A percentile compares a stretch with the other conserved stretches of the same genome.
These are phyloP conservation scores for Mus pahari DNA, from an alignment of 2,113 vertebrate genomes.

Conservation along the genomic window DNA sequence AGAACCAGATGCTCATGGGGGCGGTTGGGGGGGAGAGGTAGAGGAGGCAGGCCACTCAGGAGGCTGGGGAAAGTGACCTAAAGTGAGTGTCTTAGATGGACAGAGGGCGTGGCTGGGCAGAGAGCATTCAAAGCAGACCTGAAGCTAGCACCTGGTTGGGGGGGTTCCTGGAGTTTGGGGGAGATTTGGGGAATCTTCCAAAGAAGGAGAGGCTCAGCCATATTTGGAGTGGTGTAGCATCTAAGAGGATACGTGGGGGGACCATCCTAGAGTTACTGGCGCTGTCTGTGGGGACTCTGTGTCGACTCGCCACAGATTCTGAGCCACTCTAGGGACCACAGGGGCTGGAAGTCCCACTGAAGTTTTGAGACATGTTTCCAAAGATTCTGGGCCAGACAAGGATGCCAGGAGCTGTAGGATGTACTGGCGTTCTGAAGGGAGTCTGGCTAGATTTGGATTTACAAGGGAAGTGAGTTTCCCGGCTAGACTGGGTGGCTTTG, in stretches of 20 bases:
- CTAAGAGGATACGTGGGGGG: not conserved
- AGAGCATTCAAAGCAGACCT: not conserved
- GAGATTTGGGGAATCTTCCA: not conserved
- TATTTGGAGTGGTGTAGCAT: not conserved
- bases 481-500: not conserved
- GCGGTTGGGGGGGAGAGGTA: not conserved
- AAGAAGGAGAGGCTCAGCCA: rapidly evolving
- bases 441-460: not conserved
- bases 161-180: not conserved
- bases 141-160: not conserved
- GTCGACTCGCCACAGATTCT: not conserved
- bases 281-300: not conserved
- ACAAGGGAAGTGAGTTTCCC: not conserved
- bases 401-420: not conserved
- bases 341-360: not conserved
- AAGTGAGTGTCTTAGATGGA: not conserved
- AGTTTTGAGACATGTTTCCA: not conserved
- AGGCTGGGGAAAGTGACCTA: not conserved
- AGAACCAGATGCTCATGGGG: not conserved
- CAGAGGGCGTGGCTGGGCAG: not conserved
- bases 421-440: not conserved
- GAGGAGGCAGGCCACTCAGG: not conserved
- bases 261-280: not conserved
- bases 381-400: not conserved
- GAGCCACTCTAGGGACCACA: not conserved